A percentile compares a stretch with the other conserved stretches of the same genome.
Evolutionary conservation across 2,888 invertebrate genomes (phyloP).

Genomic region (Bimastos eiseni): DNA sequence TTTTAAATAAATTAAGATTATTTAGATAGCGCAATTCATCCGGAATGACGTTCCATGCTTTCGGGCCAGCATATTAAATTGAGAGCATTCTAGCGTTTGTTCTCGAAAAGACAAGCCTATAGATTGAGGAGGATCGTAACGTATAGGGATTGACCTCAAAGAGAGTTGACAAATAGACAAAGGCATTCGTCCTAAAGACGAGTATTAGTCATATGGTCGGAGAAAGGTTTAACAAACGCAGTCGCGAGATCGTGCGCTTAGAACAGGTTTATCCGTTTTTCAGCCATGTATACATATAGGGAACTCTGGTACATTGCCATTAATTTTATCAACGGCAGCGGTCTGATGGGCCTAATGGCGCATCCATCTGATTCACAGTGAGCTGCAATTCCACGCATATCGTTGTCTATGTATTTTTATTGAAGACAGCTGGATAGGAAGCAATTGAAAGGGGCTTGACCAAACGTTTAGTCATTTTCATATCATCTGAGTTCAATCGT

Average conservation of each 20-base stretch:
- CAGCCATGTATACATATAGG: neutral
- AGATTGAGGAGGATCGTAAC: too few relatives aligned
- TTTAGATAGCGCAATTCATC: too few relatives aligned
- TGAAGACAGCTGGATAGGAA: neutral
- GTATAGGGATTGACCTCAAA: too few relatives aligned
- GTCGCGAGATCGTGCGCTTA: neutral
- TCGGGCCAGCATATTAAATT: too few relatives aligned
- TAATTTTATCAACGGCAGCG: neutral
- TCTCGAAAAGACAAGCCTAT: too few relatives aligned
- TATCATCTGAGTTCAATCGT: too few relatives aligned
- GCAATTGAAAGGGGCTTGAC: neutral
- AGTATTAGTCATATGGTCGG: neutral
- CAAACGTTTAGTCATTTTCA: too few relatives aligned
- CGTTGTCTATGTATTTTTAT: neutral
- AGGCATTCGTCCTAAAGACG: too few relatives aligned
- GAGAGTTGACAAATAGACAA: too few relatives aligned
- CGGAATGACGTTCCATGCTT: too few relatives aligned
- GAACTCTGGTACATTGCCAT: neutral
- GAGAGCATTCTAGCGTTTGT: too few relatives aligned
- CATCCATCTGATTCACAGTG: neutral
- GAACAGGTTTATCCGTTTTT: neutral
- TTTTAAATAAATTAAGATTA: too few relatives aligned
- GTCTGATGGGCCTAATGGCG: neutral
- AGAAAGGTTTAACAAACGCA: neutral
- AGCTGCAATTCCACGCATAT: neutral